These are phyloP conservation scores for Aurelia aurita complex sp. Pacific DNA, from an alignment of 30 jellyfish, hydroid and myxozoan genomes.

Conservation along the genomic window DNA sequence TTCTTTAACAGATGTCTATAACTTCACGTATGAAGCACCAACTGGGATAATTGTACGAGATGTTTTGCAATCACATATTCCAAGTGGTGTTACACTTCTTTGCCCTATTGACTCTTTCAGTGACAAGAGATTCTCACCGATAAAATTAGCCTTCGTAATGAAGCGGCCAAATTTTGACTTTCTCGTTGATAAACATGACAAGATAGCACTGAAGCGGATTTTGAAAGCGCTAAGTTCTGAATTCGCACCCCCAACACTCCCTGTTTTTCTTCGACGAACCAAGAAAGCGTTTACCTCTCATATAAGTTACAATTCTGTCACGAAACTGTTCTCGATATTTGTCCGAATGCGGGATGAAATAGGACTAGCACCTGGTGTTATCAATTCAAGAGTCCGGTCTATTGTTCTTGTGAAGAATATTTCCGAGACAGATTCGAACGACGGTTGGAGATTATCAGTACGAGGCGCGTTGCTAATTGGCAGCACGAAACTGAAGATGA, in stretches of 20 bases:
- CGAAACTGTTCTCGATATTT: slow-evolving; percentile 76
- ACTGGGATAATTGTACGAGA: slow-evolving; percentile 56
- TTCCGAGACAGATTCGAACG: slow-evolving; percentile 50
- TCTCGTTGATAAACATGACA: slow-evolving; percentile 87
- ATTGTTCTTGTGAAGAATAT: slow-evolving; percentile 77
- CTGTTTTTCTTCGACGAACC: slow-evolving; percentile 73
- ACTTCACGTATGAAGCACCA: slow-evolving; percentile 51
- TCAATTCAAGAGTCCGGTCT: slow-evolving; percentile 65
- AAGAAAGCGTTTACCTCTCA: slow-evolving; percentile 94
- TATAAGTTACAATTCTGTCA: slow-evolving; percentile 83
- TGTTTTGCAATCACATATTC: slow-evolving; percentile 92
- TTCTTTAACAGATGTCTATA: slow-evolving; percentile 79
- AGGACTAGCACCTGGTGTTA: slow-evolving; percentile 80
- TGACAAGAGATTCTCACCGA: slow-evolving; percentile 51
- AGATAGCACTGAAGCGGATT: slow-evolving; percentile 73
- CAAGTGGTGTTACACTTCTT: slow-evolving; percentile 92
- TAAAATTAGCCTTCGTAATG: slow-evolving; percentile 89
- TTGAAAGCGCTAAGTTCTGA: slow-evolving; percentile 74
- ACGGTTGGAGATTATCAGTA: slow-evolving; percentile 90
- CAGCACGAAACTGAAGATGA: slow-evolving; percentile 71
- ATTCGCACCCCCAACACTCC: slow-evolving; percentile 79
- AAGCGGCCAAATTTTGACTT: slow-evolving; percentile 92
- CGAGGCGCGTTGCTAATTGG: slow-evolving; percentile 86
- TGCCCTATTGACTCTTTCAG: slow-evolving; percentile 66
- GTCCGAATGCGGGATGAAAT: slow-evolving; percentile 83